These are phyloP conservation scores for Nipponacmea schrenckii DNA, from an alignment of 2,888 invertebrate species.

Conservation along the genomic window DNA sequence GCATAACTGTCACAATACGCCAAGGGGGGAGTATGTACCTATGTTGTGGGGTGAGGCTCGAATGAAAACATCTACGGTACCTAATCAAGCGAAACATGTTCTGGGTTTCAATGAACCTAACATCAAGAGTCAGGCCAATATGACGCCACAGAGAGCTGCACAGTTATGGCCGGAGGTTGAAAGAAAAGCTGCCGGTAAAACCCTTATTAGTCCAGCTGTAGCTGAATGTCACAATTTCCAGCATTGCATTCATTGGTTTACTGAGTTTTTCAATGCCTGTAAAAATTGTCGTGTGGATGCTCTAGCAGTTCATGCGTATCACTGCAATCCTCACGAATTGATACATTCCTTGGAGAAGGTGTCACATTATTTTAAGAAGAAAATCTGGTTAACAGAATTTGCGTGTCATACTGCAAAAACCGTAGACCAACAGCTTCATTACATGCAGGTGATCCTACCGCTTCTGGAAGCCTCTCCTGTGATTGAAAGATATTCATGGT, in stretches of 20 bases:
- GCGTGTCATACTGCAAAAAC: slow-evolving; percentile 36
- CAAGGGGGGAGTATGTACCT: slow-evolving; percentile 33
- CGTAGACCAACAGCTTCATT: slow-evolving; percentile 26
- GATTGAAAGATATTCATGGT: slow-evolving; percentile 37
- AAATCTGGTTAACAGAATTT: slow-evolving; percentile 42
- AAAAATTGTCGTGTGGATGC: slow-evolving; percentile 40
- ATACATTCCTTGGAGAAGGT: slow-evolving; percentile 24
- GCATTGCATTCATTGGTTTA: slow-evolving; percentile 39
- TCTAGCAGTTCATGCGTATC: slow-evolving; percentile 43
- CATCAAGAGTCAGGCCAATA: slow-evolving; percentile 36
- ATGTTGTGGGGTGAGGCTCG: slow-evolving; percentile 39
- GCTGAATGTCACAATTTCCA: slow-evolving; percentile 25
- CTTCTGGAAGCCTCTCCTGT: slow-evolving; percentile 33
- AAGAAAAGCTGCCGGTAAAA: slow-evolving; percentile 24
- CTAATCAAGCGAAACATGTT: slow-evolving; percentile 29
- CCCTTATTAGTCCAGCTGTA: slow-evolving; percentile 44
- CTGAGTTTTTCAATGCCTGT: slow-evolving; percentile 41
- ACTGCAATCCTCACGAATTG: slow-evolving; percentile 31
- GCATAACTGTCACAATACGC: slow-evolving; percentile 17
- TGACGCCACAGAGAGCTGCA: slow-evolving; percentile 39
- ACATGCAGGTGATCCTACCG: slow-evolving; percentile 36
- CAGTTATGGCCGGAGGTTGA: slow-evolving; percentile 39
- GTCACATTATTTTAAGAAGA: slow-evolving; percentile 34
- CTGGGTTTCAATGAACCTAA: slow-evolving; percentile 50
- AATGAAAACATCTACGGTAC: slow-evolving; percentile 13